Percentiles rank a stretch among this genome's conserved stretches.
Conservation (phyloP, 2,888 invertebrate genomes). For the Brachylomia viminalis region DNA sequence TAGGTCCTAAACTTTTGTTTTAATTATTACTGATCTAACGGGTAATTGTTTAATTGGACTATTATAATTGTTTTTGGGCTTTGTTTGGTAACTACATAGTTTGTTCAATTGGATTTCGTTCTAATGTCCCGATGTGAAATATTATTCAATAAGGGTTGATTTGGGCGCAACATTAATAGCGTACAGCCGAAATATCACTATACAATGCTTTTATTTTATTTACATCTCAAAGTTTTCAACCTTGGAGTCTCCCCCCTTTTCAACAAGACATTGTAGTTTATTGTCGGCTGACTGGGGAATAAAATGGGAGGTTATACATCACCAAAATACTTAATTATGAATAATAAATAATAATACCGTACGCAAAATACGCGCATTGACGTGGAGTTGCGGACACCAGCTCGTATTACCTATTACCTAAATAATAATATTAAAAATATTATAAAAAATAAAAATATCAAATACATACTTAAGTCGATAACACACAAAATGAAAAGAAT, state of each 20-base stretch:
- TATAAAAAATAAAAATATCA: too few relatives aligned
- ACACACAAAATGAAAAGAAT: not conserved
- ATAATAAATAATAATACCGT: too few relatives aligned
- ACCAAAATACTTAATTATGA: not conserved
- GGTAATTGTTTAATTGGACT: constrained; percentile 23
- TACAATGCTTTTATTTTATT: not conserved
- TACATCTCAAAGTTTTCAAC: not conserved
- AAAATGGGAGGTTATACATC: too few relatives aligned
- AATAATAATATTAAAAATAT: too few relatives aligned
- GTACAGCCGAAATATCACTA: not conserved
- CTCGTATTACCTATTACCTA: too few relatives aligned
- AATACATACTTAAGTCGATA: not conserved
- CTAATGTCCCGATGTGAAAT: not conserved
- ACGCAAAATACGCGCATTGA: too few relatives aligned
- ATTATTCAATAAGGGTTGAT: not conserved
- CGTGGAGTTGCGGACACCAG: too few relatives aligned
- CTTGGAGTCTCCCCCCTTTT: too few relatives aligned
- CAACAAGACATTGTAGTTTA: not conserved
- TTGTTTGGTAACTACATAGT: constrained; percentile 8
- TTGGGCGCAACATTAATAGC: too few relatives aligned
- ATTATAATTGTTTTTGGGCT: not conserved
- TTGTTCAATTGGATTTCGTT: constrained; percentile 18
- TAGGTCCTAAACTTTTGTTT: constrained; percentile 11
- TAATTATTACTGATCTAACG: not conserved
- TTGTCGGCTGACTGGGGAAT: not conserved